Evolutionary conservation across 2,797 vertebrate genomes (phyloP).

Genomic region (Dicrostonyx torquatus): DNA sequence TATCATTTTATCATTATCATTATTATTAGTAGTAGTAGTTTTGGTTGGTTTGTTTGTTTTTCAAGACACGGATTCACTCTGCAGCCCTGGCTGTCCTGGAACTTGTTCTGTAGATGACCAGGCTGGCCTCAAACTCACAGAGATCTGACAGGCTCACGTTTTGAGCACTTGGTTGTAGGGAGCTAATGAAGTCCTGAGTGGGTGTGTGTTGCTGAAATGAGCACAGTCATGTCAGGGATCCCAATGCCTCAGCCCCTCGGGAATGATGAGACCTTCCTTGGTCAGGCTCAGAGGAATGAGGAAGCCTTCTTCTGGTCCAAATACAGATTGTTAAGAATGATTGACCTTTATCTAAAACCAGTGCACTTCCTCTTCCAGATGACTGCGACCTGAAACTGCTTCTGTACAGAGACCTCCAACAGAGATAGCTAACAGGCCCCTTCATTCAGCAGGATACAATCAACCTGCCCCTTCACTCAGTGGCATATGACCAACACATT

Average conservation of each 20-base stretch:
- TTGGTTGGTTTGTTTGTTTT: background rate
- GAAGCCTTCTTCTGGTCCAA: background rate
- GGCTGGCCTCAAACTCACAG: background rate
- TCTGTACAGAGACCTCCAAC: background rate
- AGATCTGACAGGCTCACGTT: background rate
- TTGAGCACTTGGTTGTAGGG: background rate
- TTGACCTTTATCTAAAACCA: background rate
- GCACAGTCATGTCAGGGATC: background rate
- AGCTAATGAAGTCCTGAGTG: background rate
- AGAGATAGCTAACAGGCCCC: background rate
- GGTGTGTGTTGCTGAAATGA: no score
- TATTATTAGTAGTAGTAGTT: background rate
- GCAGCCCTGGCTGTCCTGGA: background rate
- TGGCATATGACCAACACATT: no score
- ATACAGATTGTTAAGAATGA: background rate
- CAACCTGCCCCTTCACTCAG: background rate
- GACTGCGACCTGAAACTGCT: background rate
- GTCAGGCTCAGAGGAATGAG: background rate
- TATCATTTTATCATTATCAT: background rate
- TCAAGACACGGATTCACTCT: background rate
- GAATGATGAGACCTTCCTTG: background rate
- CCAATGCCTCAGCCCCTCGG: background rate
- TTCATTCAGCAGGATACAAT: background rate
- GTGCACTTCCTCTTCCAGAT: background rate
- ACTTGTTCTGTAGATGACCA: background rate